These are phyloP conservation scores for Scaptomyza caliginosa DNA, from an alignment of 2,888 invertebrate species.

Conservation along the genomic window DNA sequence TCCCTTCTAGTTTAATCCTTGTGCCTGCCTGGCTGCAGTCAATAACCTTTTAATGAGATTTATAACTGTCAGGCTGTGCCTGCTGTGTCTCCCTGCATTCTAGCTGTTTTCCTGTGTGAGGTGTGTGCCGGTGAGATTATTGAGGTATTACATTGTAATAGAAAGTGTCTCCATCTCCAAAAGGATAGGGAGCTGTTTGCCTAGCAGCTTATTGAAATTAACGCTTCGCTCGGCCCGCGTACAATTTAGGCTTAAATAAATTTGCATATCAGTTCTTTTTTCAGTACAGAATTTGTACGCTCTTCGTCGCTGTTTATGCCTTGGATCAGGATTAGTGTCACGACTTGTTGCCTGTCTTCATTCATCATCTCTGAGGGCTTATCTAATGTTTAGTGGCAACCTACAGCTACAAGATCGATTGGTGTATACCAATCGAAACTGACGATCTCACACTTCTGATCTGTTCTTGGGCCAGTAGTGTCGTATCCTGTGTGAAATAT, in stretches of 20 bases:
- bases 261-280: slow-evolving; percentile 69
- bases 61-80: slow-evolving; percentile 66
- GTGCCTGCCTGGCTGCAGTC: slow-evolving; percentile 50
- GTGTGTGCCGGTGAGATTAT: slow-evolving; percentile 68
- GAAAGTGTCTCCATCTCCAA: slow-evolving; percentile 43
- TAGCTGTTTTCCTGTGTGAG: background rate
- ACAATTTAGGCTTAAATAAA: slow-evolving; percentile 73
- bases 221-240: slow-evolving; percentile 44
- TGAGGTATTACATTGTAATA: slow-evolving; percentile 71
- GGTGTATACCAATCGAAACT: background rate
- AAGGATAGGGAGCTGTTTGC: slow-evolving; percentile 47
- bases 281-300: background rate
- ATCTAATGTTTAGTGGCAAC: slow-evolving; percentile 43
- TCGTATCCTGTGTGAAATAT: background rate
- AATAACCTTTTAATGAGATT: slow-evolving; percentile 80
- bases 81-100: slow-evolving; percentile 28
- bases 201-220: slow-evolving; percentile 70
- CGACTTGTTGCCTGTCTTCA: slow-evolving; percentile 52
- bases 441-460: slow-evolving; percentile 40
- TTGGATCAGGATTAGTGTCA: slow-evolving; percentile 65
- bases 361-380: slow-evolving; percentile 57
- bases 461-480: slow-evolving; percentile 5
- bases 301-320: slow-evolving; percentile 39
- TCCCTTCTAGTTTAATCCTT: slow-evolving; percentile 49
- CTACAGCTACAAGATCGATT: slow-evolving; percentile 43